Conservation (phyloP, 2,113 vertebrate genomes). For the Ptilorrhoa leucosticta region DNA sequence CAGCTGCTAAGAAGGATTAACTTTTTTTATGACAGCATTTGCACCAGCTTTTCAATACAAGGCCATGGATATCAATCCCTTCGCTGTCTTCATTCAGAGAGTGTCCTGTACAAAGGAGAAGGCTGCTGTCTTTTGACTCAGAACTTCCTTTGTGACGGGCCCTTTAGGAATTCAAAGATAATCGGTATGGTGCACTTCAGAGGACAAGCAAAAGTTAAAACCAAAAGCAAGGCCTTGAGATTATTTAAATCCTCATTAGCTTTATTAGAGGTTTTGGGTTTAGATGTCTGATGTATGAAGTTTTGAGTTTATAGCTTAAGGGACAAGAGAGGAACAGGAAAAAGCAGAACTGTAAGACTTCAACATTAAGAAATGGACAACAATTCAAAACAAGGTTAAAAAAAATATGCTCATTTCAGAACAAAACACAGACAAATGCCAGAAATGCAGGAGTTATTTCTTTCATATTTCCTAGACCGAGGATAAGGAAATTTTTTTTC, state of each 20-base stretch:
- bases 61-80: background rate
- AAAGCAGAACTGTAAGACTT: background rate
- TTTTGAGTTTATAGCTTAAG: background rate
- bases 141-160: background rate
- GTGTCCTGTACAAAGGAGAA: background rate
- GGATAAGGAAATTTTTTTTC: background rate
- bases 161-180: background rate
- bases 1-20: conserved; percentile 45
- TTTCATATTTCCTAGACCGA: background rate
- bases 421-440: background rate
- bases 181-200: background rate
- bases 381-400: background rate
- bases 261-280: background rate
- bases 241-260: background rate
- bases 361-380: background rate
- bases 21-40: conserved; percentile 7
- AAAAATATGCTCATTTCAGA: background rate
- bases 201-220: background rate
- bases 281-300: background rate
- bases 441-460: background rate
- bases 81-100: background rate
- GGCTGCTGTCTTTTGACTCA: background rate
- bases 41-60: background rate
- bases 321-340: background rate
- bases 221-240: background rate